Evolutionary conservation across 1,140 invertebrate genomes (phyloP), one percentile per base, ranked within the genome.

Genomic region (Probaryconus sp.): DNA sequence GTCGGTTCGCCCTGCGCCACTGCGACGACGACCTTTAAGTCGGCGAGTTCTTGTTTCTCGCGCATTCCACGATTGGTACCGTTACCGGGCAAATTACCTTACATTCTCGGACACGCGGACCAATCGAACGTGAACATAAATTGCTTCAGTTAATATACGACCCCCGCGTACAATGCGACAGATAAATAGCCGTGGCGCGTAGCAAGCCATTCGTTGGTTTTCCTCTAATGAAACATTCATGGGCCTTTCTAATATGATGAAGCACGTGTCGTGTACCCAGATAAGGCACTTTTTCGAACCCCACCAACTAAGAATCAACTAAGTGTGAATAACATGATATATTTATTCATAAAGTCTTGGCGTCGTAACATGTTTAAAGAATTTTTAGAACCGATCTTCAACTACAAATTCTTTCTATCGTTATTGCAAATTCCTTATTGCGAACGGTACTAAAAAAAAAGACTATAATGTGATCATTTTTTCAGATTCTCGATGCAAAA

Each of bases 21-120:
- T 3, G 11, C n/a, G n/a, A 26, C 13, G 20, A 21, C 37, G 50
- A 69, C 47, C 47, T 69, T 69, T 60, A 26, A 42, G 24, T 48
- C 31, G 11, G 16, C 5, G 24, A 16, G 42, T 53, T 40, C 28
- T 45, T 45, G 9, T 68, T 42, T 50, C 58, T 55, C 40, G 21
- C 16, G 18, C 48, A 65, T 38, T 45, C 47, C 37, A 24, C 43
- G 14, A 26, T 38, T 30, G 21, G 24, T 65, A 53, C 61, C 61
- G 61, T 65, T 65, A 65, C 30, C 51, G 38, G n/a, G 38, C 38
- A 55, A 64, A 55, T 65, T 53, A 47, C 21, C 30, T 30, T 16
- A 6, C 42, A 24, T 17, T 61, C 40, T n/a, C n/a, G n/a, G n/a
- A n/a, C n/a, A 13, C 38, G 33, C 11, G 10, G 11, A 35, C 17